Base-by-base conservation (phyloP, 1,140 invertebrate species). In the Pseudoatta argentina region DNA sequence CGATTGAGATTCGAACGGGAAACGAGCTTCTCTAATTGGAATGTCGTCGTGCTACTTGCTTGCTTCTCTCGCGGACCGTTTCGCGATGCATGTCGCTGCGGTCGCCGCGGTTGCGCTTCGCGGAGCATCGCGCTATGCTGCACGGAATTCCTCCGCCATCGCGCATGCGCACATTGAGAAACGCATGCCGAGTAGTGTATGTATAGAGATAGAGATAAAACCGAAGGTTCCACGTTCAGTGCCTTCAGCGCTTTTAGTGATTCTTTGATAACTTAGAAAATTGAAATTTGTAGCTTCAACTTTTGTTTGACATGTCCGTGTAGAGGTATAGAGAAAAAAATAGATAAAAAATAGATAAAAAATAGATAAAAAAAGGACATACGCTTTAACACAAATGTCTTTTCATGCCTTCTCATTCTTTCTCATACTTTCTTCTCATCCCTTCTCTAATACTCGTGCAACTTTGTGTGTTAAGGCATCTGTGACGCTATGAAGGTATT, bases 21-120 rank as follows among this genome's bases (percentile, higher is more conserved):
- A 89, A 89, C 88, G 55, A 86, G 82, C 67, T 72, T 81, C 34
- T 90, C 39, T 79, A 76, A 85, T 87, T 71, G 86, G 86, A 90
- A 90, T 87, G 88, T 85, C 51, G 79, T 71, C 64, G 44, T 27
- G 44, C 18, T 82, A 66, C 39, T 67, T 87, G 78, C 27, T n/a
- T 21, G 27, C 77, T 61, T 61, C 48, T 64, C 59, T 24, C 14
- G 63, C 34, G 21, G 18, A 82, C 57, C 39, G 55, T 39, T 51
- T 12, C 79, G 55, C 55, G 71, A 27, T 14, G 77, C 55, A 69
- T 39, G 63, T 55, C 64, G 64, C 27, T 21, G 3, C 39, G 39
- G 39, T 51, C 48, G 14, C 14, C 48, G 63, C 14, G 71, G 21
- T 59, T 61, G 44, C 48, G 63, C 27, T 53, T 67, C 27, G 39